phyloP scores from a whole-genome alignment of 2,113 vertebrate genomes.

The Spheniscus mendiculus region DNA sequence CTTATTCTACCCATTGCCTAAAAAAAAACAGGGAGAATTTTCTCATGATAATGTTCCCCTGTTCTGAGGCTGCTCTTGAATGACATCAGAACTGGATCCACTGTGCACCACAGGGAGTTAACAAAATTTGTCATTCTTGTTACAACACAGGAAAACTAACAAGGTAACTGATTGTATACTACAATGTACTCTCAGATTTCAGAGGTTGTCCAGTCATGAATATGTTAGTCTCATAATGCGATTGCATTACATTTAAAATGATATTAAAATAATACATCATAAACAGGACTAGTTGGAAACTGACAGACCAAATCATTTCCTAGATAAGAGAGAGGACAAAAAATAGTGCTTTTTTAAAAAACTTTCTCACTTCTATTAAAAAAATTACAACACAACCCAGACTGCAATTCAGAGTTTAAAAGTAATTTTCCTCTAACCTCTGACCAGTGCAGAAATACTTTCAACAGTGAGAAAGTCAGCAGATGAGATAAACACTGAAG shows the following conservation, averaged over 20 bases:
- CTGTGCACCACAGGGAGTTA: rapidly evolving
- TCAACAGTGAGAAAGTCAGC: not conserved
- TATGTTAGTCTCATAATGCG: not conserved
- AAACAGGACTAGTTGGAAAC: not conserved
- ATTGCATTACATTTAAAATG: not conserved
- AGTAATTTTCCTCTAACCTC: not conserved
- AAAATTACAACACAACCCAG: not conserved
- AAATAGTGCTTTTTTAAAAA: not conserved
- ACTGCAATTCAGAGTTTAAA: not conserved
- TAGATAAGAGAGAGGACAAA: not conserved
- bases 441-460: not conserved
- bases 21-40: not conserved
- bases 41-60: rapidly evolving
- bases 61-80: not conserved
- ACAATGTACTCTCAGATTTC: not conserved
- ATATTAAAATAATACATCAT: not conserved
- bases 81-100: not conserved
- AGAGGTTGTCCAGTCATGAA: not conserved
- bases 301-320: not conserved
- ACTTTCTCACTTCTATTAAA: not conserved
- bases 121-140: not conserved
- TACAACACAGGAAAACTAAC: not conserved
- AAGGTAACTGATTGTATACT: not conserved
- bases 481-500: not conserved
- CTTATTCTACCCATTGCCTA: not conserved